Conservation (phyloP, 2,113 vertebrate genomes). For the Cavia porcellus region DNA sequence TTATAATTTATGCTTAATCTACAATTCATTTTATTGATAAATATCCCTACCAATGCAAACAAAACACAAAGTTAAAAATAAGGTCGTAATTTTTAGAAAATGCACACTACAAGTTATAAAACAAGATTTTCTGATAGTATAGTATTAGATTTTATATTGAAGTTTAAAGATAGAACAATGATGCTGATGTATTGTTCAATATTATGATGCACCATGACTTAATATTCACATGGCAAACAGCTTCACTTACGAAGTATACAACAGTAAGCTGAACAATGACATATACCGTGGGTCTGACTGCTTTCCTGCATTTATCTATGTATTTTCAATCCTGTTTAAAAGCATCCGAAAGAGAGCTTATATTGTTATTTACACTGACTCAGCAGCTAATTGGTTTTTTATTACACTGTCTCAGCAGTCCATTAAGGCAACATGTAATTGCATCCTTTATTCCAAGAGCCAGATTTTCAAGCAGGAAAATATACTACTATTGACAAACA, state of each 20-base stretch:
- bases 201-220: background rate
- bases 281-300: background rate
- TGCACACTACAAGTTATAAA: background rate
- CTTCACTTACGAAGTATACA: background rate
- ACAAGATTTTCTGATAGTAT: background rate
- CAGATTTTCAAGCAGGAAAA: conserved; percentile 26
- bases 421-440: conserved; percentile 15
- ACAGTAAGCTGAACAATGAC: background rate
- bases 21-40: background rate
- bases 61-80: background rate
- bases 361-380: conserved; percentile 39
- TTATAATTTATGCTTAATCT: background rate
- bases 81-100: background rate
- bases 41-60: background rate
- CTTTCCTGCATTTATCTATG: background rate
- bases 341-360: background rate
- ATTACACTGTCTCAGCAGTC: background rate
- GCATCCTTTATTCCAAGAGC: conserved; percentile 24
- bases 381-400: conserved; percentile 38
- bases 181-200: background rate
- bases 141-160: background rate
- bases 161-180: background rate
- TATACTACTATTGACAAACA: background rate
- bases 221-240: background rate
- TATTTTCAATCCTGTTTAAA: background rate